A percentile compares a stretch with the other conserved stretches of the same genome.
Conservation (phyloP, 2,888 invertebrate genomes). For the Drosophila incognita region DNA sequence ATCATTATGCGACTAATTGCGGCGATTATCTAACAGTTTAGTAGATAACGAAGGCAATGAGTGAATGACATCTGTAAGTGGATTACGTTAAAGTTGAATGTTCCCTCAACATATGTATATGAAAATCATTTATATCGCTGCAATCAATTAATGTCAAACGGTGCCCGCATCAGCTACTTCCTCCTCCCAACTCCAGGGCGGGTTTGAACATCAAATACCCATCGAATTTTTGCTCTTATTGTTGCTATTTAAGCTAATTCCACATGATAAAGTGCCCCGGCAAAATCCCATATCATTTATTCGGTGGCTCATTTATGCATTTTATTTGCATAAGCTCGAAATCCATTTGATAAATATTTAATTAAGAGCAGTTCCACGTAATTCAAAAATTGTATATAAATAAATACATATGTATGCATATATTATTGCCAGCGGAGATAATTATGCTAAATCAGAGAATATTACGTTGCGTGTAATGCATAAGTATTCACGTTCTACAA, state of each 20-base stretch:
- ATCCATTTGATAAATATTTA: slow-evolving; percentile 75
- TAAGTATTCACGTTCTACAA: not conserved
- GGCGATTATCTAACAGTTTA: slow-evolving; percentile 65
- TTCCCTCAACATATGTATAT: slow-evolving; percentile 21
- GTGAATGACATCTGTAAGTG: slow-evolving; percentile 34
- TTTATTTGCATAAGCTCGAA: slow-evolving; percentile 70
- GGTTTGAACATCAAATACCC: slow-evolving; percentile 16
- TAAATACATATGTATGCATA: slow-evolving; percentile 3
- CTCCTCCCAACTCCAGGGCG: not conserved
- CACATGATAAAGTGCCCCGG: slow-evolving; percentile 9
- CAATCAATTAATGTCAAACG: slow-evolving; percentile 44
- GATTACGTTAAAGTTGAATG: slow-evolving; percentile 38
- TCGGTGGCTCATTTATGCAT: slow-evolving; percentile 50
- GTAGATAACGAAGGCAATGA: slow-evolving; percentile 30
- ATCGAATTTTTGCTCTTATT: slow-evolving; percentile 10
- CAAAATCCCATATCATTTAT: slow-evolving; percentile 44
- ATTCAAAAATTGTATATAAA: slow-evolving; percentile 15
- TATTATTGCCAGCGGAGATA: slow-evolving; percentile 45
- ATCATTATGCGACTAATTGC: slow-evolving; percentile 69
- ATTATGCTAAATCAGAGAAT: slow-evolving; percentile 57
- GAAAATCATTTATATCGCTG: slow-evolving; percentile 29
- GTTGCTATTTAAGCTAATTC: slow-evolving; percentile 16
- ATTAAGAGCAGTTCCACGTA: slow-evolving; percentile 48
- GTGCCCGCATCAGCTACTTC: slow-evolving; percentile 44
- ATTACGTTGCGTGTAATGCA: slow-evolving; percentile 28